A percentile compares a stretch with the other conserved stretches of the same genome.
phyloP scores from a whole-genome alignment of 1,140 invertebrate species.

The Frieseomelitta varia region DNA sequence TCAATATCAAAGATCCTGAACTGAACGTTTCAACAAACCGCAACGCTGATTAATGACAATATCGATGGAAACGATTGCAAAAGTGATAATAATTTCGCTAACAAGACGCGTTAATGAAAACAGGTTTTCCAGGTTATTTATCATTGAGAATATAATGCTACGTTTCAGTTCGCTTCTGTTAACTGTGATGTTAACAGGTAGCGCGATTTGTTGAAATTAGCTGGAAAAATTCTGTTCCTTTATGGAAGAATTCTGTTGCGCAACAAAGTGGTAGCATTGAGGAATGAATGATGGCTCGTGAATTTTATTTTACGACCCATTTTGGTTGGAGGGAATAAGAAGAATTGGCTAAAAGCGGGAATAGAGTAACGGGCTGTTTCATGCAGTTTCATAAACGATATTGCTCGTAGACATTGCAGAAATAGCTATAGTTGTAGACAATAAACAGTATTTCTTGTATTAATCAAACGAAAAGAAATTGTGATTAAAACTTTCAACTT shows the following conservation, averaged over 20 bases:
- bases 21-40: background rate
- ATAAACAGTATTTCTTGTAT: too few relatives aligned
- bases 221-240: background rate
- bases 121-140: background rate
- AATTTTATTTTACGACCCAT: background rate
- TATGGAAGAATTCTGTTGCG: background rate
- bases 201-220: background rate
- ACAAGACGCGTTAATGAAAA: background rate
- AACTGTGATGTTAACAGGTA: background rate
- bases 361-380: background rate
- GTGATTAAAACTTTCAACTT: background rate
- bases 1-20: background rate
- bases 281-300: background rate
- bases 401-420: background rate
- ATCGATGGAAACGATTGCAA: background rate
- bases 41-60: background rate
- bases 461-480: background rate
- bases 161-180: background rate
- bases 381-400: background rate
- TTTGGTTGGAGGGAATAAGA: background rate
- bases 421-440: too few relatives aligned
- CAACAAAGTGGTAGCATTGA: background rate
- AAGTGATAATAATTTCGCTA: background rate
- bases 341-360: background rate
- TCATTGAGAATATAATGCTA: background rate